A percentile compares a stretch with the other conserved stretches of the same genome.
phyloP scores from a whole-genome alignment of 2,888 invertebrate species.

The Dryobotodes eremita region DNA sequence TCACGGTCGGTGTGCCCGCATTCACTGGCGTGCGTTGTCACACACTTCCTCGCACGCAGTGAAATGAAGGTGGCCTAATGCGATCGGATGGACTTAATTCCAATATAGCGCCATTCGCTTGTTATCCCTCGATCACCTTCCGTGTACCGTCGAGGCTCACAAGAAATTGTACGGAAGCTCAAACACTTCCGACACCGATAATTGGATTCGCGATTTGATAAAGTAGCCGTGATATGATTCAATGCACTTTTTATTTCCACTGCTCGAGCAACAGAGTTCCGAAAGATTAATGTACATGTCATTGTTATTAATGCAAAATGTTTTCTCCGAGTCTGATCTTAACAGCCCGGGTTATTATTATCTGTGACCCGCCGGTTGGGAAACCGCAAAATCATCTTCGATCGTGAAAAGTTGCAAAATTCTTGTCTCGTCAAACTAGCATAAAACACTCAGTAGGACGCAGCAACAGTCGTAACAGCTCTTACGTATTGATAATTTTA shows the following conservation, averaged over 20 bases:
- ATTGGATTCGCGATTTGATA: slow-evolving; percentile 75
- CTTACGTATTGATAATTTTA: slow-evolving; percentile 45
- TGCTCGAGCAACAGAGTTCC: slow-evolving; percentile 14
- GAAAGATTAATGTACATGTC: slow-evolving; percentile 27
- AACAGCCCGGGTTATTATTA: slow-evolving; percentile 29
- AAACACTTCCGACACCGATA: slow-evolving; percentile 80
- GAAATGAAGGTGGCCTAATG: slow-evolving; percentile 63
- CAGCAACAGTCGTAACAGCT: slow-evolving; percentile 36
- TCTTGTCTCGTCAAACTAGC: slow-evolving; percentile 50
- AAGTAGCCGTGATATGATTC: slow-evolving; percentile 76
- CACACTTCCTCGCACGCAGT: slow-evolving; percentile 64
- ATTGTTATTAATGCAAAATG: slow-evolving; percentile 28
- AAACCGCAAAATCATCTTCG: slow-evolving; percentile 56
- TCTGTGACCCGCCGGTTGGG: slow-evolving; percentile 33
- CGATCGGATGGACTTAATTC: slow-evolving; percentile 58
- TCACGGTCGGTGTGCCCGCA: slow-evolving; percentile 59
- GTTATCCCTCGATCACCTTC: slow-evolving; percentile 74
- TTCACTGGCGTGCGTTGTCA: slow-evolving; percentile 48
- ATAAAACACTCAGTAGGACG: slow-evolving; percentile 37
- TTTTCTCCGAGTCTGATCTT: slow-evolving; percentile 24
- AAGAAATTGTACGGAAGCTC: slow-evolving; percentile 82
- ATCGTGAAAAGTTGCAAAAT: slow-evolving; percentile 55
- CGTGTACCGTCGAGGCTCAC: slow-evolving; percentile 72
- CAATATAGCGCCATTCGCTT: slow-evolving; percentile 53
- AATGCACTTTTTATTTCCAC: slow-evolving; percentile 67